A percentile compares a stretch with the other conserved stretches of the same genome.
phyloP scores from a whole-genome alignment of 2,113 vertebrate species.

The Barbus barbus region DNA sequence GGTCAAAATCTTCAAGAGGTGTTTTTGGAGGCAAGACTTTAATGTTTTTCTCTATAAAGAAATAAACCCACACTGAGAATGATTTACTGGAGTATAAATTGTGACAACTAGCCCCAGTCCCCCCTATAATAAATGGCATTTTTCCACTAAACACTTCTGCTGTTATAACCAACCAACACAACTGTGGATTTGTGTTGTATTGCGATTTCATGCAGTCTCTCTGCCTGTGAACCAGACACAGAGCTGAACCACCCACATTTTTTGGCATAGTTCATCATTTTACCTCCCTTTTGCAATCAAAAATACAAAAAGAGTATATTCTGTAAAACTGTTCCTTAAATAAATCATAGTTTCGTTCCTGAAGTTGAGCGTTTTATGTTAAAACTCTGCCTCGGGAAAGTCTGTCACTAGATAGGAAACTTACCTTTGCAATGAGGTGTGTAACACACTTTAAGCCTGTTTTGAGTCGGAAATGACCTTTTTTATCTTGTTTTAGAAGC shows the following conservation, averaged over 20 bases:
- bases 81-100: neutral
- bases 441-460: neutral
- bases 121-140: neutral
- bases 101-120: neutral
- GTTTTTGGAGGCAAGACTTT: neutral
- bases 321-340: neutral
- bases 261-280: slow-evolving; percentile 13
- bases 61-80: neutral
- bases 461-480: slow-evolving; percentile 7
- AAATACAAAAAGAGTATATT: neutral
- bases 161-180: neutral
- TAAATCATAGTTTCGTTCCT: neutral
- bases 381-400: neutral
- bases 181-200: neutral
- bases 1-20: neutral
- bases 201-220: neutral
- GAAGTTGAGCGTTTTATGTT: neutral
- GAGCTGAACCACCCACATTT: neutral
- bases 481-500: slow-evolving; percentile 29
- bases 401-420: slow-evolving; percentile 8
- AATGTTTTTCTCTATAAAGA: neutral
- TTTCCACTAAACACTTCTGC: neutral
- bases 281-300: neutral
- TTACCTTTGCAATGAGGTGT: slow-evolving; percentile 18
- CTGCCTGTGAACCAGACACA: neutral